Evolutionary conservation across 1,140 invertebrate genomes (phyloP).

Genomic region (Trachymyrmex septentrionalis): DNA sequence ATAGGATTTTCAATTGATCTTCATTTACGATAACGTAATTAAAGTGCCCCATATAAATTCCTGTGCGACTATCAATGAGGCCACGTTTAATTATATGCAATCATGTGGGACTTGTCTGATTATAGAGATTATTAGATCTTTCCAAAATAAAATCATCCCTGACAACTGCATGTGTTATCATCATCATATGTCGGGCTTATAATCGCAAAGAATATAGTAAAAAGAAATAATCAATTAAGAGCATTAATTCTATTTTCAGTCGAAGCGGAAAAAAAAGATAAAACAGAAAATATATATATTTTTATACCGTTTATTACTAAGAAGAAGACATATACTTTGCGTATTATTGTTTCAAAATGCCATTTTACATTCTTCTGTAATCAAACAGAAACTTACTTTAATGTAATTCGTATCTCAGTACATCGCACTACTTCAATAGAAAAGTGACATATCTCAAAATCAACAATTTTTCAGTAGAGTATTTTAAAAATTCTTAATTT

Average conservation of each 20-base stretch:
- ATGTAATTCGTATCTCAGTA: not conserved
- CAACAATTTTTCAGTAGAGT: too few relatives aligned
- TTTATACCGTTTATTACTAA: not conserved
- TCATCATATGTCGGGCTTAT: not conserved
- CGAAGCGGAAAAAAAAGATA: not conserved
- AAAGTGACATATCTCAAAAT: too few relatives aligned
- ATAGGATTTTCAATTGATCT: slow-evolving; percentile 61
- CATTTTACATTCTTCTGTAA: not conserved
- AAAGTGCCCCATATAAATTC: slow-evolving; percentile 44
- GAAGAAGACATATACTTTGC: not conserved
- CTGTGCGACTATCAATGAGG: slow-evolving; percentile 12
- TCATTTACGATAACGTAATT: slow-evolving; percentile 55
- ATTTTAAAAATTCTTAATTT: too few relatives aligned
- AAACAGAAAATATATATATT: not conserved
- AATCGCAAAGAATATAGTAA: not conserved
- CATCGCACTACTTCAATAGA: too few relatives aligned
- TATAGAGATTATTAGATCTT: slow-evolving; percentile 29
- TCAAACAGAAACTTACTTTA: not conserved
- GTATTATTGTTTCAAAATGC: not conserved
- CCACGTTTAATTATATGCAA: slow-evolving; percentile 39
- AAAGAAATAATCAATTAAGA: too few relatives aligned
- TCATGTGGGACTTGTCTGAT: slow-evolving; percentile 25
- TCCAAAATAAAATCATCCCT: slow-evolving; percentile 25
- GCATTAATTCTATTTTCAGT: too few relatives aligned
- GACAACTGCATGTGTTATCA: not conserved